These are phyloP conservation scores for Condylostylus longicornis DNA, from an alignment of 1,140 invertebrate genomes.

Conservation along the genomic window DNA sequence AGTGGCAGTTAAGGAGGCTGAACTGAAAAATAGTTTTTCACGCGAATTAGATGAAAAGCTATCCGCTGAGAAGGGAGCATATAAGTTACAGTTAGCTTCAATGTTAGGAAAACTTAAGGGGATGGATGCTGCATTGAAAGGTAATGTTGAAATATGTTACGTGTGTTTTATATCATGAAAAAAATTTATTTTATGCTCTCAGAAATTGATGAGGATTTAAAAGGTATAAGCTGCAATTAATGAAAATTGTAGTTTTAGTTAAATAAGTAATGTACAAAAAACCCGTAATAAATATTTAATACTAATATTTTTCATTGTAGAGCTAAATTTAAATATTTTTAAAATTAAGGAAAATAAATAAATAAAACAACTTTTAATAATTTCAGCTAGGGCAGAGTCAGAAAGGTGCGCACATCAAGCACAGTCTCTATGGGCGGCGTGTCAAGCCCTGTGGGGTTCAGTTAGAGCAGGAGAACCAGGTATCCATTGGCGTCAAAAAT, in stretches of 20 bases:
- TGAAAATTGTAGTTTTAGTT: background rate
- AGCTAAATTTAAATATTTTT: background rate
- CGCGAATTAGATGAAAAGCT: slow-evolving; percentile 53
- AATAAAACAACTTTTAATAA: slow-evolving; percentile 6
- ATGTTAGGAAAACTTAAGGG: slow-evolving; percentile 71
- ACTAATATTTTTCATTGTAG: too few species aligned
- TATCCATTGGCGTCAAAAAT: slow-evolving; percentile 36
- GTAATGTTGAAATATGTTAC: slow-evolving; percentile 35
- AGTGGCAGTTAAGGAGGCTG: slow-evolving; percentile 51
- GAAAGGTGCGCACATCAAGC: slow-evolving; percentile 67
- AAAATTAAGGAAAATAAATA: background rate
- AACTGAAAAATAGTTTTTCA: slow-evolving; percentile 47
- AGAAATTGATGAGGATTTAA: slow-evolving; percentile 30
- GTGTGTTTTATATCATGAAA: slow-evolving; percentile 3
- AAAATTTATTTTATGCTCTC: slow-evolving; percentile 13
- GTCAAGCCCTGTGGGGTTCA: slow-evolving; percentile 64
- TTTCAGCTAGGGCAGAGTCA: slow-evolving; percentile 57
- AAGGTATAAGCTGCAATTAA: slow-evolving; percentile 17
- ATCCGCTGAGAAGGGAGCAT: slow-evolving; percentile 48
- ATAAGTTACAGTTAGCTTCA: slow-evolving; percentile 61
- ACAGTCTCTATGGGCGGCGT: slow-evolving; percentile 83
- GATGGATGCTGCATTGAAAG: slow-evolving; percentile 73
- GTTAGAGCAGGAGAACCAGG: slow-evolving; percentile 47
- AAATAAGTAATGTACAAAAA: background rate
- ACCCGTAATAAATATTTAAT: background rate